Conservation (phyloP, 2,888 invertebrate species). For the Nowickia ferox region DNA sequence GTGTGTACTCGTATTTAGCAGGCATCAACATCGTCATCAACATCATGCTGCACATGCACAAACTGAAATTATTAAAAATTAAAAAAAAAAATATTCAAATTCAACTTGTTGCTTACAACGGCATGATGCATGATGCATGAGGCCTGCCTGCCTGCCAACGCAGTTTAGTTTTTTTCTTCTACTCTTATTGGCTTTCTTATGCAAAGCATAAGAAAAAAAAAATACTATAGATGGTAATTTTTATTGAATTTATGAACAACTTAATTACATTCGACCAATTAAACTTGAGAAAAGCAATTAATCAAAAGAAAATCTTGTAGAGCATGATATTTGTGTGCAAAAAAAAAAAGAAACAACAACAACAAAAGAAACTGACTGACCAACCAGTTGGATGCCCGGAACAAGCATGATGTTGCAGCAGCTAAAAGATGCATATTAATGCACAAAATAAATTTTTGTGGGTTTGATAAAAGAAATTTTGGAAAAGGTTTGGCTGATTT, state of each 20-base stretch:
- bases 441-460: no score
- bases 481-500: no score
- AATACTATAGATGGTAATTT: slow-evolving; percentile 61
- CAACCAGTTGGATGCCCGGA: slow-evolving; percentile 13
- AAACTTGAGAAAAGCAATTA: slow-evolving; percentile 81
- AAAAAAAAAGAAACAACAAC: not conserved
- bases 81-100: not conserved
- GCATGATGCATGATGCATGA: slow-evolving; percentile 56
- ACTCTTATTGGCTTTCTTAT: slow-evolving; percentile 29
- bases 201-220: slow-evolving; percentile 8
- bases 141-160: slow-evolving; percentile 53
- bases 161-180: not conserved
- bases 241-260: slow-evolving; percentile 77
- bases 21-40: slow-evolving; percentile 52
- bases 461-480: no score
- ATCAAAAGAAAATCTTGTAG: slow-evolving; percentile 74
- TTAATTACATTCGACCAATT: slow-evolving; percentile 82
- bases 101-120: slow-evolving; percentile 49
- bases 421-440: not conserved
- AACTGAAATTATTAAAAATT: slow-evolving; percentile 60
- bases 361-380: not conserved
- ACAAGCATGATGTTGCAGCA: not conserved
- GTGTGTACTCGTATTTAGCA: slow-evolving; percentile 40
- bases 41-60: slow-evolving; percentile 54
- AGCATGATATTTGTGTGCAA: slow-evolving; percentile 33